Conservation (phyloP, 92 coral and sea anemone genomes). For the Blastomussa wellsi region DNA sequence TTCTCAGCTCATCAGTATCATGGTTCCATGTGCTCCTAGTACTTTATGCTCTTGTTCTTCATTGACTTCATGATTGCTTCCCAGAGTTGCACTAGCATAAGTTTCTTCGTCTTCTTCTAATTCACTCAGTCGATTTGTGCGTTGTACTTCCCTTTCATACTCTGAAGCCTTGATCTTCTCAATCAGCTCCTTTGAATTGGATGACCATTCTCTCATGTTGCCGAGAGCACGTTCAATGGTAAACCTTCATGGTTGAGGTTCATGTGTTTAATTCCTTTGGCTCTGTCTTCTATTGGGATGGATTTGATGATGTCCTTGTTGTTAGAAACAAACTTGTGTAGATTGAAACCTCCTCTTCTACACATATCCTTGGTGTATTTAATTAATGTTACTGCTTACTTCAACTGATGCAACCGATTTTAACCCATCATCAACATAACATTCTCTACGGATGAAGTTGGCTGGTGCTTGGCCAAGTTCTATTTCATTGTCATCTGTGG, state of each 20-base stretch:
- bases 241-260: too few relatives aligned
- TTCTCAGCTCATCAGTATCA: slow-evolving; percentile 55
- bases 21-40: slow-evolving; percentile 58
- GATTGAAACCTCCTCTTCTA: neutral
- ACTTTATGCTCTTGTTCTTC: slow-evolving; percentile 44
- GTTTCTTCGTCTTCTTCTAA: slow-evolving; percentile 24
- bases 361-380: too few relatives aligned
- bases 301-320: too few relatives aligned
- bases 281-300: too few relatives aligned
- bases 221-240: too few relatives aligned
- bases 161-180: slow-evolving; percentile 28
- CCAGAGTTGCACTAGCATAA: slow-evolving; percentile 16
- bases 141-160: neutral
- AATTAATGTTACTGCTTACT: neutral
- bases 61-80: slow-evolving; percentile 24
- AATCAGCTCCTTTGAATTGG: slow-evolving; percentile 54
- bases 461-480: neutral
- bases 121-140: neutral
- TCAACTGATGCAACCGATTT: too few relatives aligned
- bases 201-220: slow-evolving; percentile 50
- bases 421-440: too few relatives aligned
- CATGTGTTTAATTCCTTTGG: too few relatives aligned
- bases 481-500: neutral
- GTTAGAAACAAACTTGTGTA: neutral
- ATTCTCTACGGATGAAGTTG: neutral